Percentiles rank a stretch among this genome's conserved stretches.
Evolutionary conservation across 2,888 invertebrate species (phyloP).

Genomic region (Andrena minutula): DNA sequence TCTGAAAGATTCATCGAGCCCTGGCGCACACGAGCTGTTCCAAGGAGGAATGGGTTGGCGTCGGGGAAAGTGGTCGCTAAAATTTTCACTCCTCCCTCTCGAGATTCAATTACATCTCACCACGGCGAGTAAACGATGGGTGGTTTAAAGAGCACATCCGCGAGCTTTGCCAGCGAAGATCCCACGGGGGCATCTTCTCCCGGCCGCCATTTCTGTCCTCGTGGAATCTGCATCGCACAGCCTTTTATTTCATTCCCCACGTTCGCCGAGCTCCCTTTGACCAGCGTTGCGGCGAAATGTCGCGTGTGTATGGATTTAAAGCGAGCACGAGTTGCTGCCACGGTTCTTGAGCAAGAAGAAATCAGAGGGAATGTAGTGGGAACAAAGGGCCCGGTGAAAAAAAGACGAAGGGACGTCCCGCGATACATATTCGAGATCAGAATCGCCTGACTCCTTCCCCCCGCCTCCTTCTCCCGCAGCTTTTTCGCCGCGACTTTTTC

Average conservation of each 20-base stretch:
- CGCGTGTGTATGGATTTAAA: no score
- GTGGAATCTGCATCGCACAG: no score
- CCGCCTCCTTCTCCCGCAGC: not conserved
- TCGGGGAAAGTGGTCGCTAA: constrained; percentile 74
- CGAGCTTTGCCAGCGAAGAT: constrained; percentile 4
- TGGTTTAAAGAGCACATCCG: constrained; percentile 18
- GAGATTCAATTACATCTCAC: constrained; percentile 79
- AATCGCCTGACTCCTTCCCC: constrained; percentile 21
- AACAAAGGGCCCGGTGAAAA: no score
- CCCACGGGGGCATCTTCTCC: constrained; percentile 16
- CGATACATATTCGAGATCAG: constrained; percentile 34
- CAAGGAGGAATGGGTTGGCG: not conserved
- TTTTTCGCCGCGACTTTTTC: constrained; percentile 38
- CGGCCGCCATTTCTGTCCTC: no score
- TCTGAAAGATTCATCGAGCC: constrained; percentile 24
- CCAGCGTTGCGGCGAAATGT: no score
- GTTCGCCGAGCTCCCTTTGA: no score
- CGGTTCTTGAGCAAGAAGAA: no score
- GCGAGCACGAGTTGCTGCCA: no score
- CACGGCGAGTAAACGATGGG: constrained; percentile 71
- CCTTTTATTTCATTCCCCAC: no score
- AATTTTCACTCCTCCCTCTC: constrained; percentile 75
- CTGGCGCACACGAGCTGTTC: not conserved
- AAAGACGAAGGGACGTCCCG: not conserved
- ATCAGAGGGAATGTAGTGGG: no score